Evolutionary conservation across 2,797 vertebrate species (phyloP).

Genomic region (Numenius phaeopus): DNA sequence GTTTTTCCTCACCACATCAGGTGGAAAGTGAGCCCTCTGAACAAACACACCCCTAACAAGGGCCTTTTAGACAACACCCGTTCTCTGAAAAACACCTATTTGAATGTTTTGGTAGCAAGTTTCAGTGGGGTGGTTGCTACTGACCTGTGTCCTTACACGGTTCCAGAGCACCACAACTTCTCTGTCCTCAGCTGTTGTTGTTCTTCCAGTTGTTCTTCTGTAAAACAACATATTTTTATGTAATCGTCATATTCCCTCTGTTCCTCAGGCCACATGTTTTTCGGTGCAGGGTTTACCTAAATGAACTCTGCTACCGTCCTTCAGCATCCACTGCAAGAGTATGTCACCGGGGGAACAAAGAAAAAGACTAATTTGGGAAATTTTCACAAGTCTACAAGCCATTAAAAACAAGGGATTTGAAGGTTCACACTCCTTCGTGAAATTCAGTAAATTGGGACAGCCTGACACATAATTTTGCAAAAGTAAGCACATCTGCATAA

Average conservation of each 20-base stretch:
- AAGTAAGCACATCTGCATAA: background rate
- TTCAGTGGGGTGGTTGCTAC: background rate
- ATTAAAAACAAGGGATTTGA: background rate
- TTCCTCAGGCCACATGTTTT: background rate
- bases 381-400: background rate
- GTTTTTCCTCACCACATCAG: background rate
- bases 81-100: background rate
- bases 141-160: background rate
- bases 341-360: background rate
- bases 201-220: background rate
- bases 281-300: background rate
- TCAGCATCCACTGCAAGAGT: background rate
- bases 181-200: accelerated
- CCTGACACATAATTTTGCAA: background rate
- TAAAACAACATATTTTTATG: background rate
- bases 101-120: background rate
- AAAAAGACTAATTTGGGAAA: background rate
- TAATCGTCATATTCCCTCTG: background rate
- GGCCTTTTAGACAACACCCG: background rate
- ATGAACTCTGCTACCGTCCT: background rate
- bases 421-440: background rate
- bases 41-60: background rate
- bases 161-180: background rate
- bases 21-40: background rate
- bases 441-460: background rate